Base-by-base conservation (phyloP, 2,797 vertebrate species). In the Eulemur mongoz region DNA sequence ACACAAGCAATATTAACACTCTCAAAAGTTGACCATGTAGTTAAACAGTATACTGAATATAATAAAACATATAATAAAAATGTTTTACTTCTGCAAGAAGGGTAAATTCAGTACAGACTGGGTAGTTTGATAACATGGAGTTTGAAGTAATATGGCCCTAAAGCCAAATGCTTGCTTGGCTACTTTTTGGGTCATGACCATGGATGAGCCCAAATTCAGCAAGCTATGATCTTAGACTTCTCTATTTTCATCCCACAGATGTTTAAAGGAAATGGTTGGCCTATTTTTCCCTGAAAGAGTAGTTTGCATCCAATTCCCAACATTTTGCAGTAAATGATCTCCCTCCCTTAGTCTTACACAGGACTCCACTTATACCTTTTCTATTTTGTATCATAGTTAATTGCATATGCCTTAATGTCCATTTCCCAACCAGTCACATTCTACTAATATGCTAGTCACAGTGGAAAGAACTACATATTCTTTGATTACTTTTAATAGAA, bases 401-500 rank as follows among this genome's bases (percentile, higher is more conserved):
- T 61, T 92, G 11, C 17, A 35, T 84, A 87, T 73, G 50, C 25
- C 20, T 90, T 90, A 67, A 94, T 50, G 7, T 6, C 38, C 7
- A 91, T 17, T 61, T 79, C 27, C 40, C 32, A 94, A 48, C 35
- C 10, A 96, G 38, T 80, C 89, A 87, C 82, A 90, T 91, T 90
- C 25, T 48, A 93, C 1, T 84, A 80, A 80, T 2, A 2, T 79
- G 14, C 17, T 80, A 88, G 70, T 91, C 52, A 95, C 20, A 75
- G 30, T 79, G 10, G 15, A 83, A 59, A 89, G 17, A 95, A 91
- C 27, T 67, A 93, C 32, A 86, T 81, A 84, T 32, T 59, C 5
- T 91, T 89, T 93, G 35, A 75, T 63, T 85, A 65, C n/a, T 88
- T 89, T 94, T 93, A 93, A 89, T 23, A 89, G 23, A 93, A 9